Evolutionary conservation across 2,888 invertebrate species (phyloP), one percentile per base, ranked within the genome.

Genomic region (Dynastes hyllus): DNA sequence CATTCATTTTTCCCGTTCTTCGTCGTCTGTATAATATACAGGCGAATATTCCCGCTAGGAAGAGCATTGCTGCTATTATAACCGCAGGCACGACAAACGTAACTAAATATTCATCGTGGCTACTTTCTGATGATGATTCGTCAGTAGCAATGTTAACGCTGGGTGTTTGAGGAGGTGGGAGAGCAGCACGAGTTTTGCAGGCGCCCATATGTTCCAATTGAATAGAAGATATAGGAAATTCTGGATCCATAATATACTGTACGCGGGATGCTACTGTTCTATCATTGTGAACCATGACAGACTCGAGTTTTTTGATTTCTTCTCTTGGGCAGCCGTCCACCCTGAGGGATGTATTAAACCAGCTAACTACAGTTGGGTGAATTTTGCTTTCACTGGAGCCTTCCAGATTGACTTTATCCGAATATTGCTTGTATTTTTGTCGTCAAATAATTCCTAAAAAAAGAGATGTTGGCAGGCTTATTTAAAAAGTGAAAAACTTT

Each of bases 51-150:
- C 95, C 94, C 0, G 98, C 97, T 65, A 98, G 90, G 13, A 97
- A 88, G 55, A 98, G 91, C 95, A 98, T 97, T 27, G 94, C 93
- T 0, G 96, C 93, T 79, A 98, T 96, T 45, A 98, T 95, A 13
- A 96, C 92, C 0, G 96, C 95, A 0, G 98, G 98, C 79, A 98
- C 92, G 58, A 98, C 94, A 82, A 96, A 97, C 9, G 97, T 97
- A 73, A 94, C 91, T 83, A 95, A 88, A 84, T 95, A 94, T 83
- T 94, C 93, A 32, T 93, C 92, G 45, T 85, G 85, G 78, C 89
- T 89, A 61, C 91, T 90, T 3, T 90, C 88, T 50, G 89, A 87
- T 61, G 90, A 88, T 1, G 89, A 84, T 4, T 88, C 87, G 84
- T 91, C 91, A 0, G 90, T 90, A 67, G 86, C 87, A 78, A 90